A percentile compares a stretch with the other conserved stretches of the same genome.
phyloP scores from a whole-genome alignment of 2,113 vertebrate species.

The Collichthys lucidus region DNA sequence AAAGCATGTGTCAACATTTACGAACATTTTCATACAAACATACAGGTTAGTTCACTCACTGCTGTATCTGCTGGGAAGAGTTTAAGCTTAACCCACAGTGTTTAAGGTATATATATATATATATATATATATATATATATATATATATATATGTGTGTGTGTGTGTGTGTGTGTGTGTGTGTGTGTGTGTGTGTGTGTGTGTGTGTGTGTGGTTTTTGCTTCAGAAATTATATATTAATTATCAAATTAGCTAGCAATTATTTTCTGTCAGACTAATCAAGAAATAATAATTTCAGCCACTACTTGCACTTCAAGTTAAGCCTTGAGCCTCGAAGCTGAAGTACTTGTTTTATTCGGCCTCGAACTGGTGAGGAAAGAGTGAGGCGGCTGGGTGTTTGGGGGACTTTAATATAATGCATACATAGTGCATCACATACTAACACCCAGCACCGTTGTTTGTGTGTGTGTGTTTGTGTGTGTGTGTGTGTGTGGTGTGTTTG shows the following conservation, averaged over 20 bases:
- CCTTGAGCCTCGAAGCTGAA: background rate
- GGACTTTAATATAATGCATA: background rate
- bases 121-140: too few species aligned
- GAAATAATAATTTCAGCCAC: too few species aligned
- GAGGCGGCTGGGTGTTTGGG: background rate
- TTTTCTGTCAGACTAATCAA: too few species aligned
- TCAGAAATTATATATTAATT: too few species aligned
- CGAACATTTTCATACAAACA: background rate
- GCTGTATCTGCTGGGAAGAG: background rate
- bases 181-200: too few species aligned
- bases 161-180: too few species aligned
- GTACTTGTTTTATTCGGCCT: background rate
- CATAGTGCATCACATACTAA: background rate
- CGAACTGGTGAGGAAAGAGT: background rate
- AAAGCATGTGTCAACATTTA: background rate
- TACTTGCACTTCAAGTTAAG: background rate
- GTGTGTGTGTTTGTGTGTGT: background rate
- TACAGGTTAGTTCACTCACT: background rate
- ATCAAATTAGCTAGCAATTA: too few species aligned
- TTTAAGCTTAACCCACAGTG: too few species aligned
- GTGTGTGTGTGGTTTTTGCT: too few species aligned
- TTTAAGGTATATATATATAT: too few species aligned
- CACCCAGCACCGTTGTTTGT: background rate
- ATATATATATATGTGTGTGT: too few species aligned
- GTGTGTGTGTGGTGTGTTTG: constrained; percentile 2